A percentile compares a stretch with the other conserved stretches of the same genome.
Conservation (phyloP, 2,888 invertebrate genomes). For the Aspidiotus rigidus region DNA sequence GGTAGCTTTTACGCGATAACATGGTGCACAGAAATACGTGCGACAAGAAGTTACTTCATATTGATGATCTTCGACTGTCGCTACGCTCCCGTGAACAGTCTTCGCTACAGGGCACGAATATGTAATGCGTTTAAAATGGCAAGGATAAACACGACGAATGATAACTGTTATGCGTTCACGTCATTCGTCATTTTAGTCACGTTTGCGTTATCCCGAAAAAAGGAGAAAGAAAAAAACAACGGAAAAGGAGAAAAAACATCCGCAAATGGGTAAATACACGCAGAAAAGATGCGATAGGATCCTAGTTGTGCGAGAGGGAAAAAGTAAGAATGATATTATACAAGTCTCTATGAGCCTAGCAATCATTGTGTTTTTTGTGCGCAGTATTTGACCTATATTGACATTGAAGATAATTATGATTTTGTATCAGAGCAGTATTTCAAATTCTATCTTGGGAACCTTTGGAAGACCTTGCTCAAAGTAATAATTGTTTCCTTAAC, state of each 20-base stretch:
- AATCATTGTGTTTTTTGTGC: no score
- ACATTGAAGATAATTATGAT: no score
- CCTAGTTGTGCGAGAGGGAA: no score
- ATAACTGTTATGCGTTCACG: slow-evolving; percentile 1
- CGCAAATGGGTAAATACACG: no score
- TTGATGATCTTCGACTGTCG: slow-evolving; percentile 4
- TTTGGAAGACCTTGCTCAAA: no score
- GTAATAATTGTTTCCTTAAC: no score
- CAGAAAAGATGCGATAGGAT: no score
- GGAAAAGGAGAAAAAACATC: background rate
- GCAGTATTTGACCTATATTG: no score
- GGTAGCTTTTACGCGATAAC: background rate
- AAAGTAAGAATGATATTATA: no score
- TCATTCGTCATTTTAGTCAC: background rate
- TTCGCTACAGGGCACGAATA: slow-evolving; percentile 1
- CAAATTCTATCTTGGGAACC: no score
- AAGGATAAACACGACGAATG: slow-evolving; percentile 4
- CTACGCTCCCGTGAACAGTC: background rate
- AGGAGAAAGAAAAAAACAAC: background rate
- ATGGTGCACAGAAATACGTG: background rate
- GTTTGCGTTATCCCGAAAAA: background rate
- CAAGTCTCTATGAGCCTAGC: no score
- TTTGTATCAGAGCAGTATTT: no score
- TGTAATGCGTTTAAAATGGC: slow-evolving; percentile 4
- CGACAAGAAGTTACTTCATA: background rate